phyloP scores from a whole-genome alignment of 2,797 vertebrate genomes.

The Spinus pinus region DNA sequence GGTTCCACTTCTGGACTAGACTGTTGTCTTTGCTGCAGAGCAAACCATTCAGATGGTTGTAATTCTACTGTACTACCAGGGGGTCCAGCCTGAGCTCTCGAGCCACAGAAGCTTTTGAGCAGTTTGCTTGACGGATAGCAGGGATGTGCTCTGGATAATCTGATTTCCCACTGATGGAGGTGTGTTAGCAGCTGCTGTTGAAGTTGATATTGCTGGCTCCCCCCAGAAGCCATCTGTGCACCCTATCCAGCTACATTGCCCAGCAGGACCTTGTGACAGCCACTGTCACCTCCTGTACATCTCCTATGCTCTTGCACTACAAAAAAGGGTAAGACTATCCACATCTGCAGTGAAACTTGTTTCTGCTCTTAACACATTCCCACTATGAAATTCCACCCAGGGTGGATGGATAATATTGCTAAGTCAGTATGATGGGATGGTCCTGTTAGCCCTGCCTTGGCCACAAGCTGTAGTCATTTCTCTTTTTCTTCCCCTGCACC shows the following conservation, averaged over 20 bases:
- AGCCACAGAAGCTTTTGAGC: conserved; percentile 18
- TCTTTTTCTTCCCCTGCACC: neutral
- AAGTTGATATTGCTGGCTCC: neutral
- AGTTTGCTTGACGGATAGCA: neutral
- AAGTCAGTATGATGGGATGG: neutral
- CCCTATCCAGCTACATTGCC: neutral
- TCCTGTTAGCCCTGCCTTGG: neutral
- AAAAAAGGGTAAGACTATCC: neutral
- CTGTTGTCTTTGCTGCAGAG: conserved; percentile 28
- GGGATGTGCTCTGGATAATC: conserved; percentile 21
- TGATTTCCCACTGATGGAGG: conserved; percentile 12
- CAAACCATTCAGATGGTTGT: conserved; percentile 5
- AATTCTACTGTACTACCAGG: neutral
- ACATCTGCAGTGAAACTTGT: neutral
- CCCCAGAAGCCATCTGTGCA: neutral
- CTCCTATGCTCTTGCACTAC: neutral
- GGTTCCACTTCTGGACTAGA: conserved; percentile 36
- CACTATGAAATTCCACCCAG: neutral
- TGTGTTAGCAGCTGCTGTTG: conserved; percentile 29
- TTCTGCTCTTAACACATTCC: neutral
- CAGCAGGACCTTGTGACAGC: neutral
- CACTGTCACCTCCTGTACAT: neutral
- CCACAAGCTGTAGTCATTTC: neutral
- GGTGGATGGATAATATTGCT: neutral
- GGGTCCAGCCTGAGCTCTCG: conserved; percentile 24